Evolutionary conservation across 2,113 vertebrate species (phyloP), one percentile per base, ranked within the genome.

Genomic region (Crotalus viridis): DNA sequence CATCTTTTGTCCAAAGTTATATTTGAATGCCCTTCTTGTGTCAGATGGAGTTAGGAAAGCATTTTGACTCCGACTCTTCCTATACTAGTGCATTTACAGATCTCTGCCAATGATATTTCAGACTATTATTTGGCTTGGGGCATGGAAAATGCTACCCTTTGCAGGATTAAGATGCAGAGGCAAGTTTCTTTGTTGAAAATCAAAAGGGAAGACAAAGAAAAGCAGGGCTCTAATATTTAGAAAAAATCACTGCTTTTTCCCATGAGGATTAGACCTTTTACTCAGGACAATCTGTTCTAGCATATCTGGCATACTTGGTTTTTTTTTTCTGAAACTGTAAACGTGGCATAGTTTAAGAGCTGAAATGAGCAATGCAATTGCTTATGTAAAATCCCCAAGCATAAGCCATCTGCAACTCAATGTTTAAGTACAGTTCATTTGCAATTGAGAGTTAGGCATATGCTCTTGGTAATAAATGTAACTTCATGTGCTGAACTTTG

Each of bases 281-380:
- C 57, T 94, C 51, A 10, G 89, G 87, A 86, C 55, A 89, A 81
- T 89, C 64, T 48, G 89, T 92, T 92, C 86, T 46, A 92, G 43
- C 90, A 0, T 95, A 94, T 95, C 95, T 94, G 92, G 86, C 94
- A 96, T 96, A 96, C 95, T 97, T 92, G 56, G 55, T 1, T 56
- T 10, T 15, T 15, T 15, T 91, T 95, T 48, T 87, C 92, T 95
- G 92, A 95, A 93, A 74, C 48, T 91, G 89, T 90, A 91, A 61
- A 17, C 15, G 0, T 43, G 93, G 48, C 39, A 93, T 69, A 64
- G 59, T 92, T 89, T 48, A 94, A 56, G n/a, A 94, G 92, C 46
- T 92, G 87, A 92, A 94, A 56, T 59, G 88, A 95, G 89, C n/a
- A 56, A 55, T 91, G 85, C 5, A n/a, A 89, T 89, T 94, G 56